These are phyloP conservation scores for Hyperoplus immaculatus DNA, from an alignment of 2,797 vertebrate species.

Conservation along the genomic window DNA sequence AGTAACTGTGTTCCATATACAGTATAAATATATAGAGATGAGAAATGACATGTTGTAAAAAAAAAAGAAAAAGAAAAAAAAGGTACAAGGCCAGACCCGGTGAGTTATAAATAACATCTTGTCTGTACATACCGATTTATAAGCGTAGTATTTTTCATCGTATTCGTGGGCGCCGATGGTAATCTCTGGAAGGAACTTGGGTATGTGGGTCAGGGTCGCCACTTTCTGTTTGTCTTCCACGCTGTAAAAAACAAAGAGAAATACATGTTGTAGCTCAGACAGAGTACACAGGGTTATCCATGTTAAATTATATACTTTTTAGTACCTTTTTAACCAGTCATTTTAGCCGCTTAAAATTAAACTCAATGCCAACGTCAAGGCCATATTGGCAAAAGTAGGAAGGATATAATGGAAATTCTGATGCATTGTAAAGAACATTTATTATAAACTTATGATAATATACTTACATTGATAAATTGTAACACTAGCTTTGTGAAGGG, in stretches of 20 bases:
- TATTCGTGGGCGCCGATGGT: constrained; percentile 89
- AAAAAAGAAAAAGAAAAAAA: too few relatives aligned
- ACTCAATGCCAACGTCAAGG: too few relatives aligned
- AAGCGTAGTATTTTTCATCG: constrained; percentile 82
- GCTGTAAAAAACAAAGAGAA: constrained; percentile 67
- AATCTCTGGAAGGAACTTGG: constrained; percentile 90
- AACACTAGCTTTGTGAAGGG: too few relatives aligned
- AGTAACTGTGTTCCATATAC: neutral
- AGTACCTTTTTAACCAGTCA: too few relatives aligned
- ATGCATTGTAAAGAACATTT: too few relatives aligned
- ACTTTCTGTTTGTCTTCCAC: constrained; percentile 89
- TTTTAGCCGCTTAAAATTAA: too few relatives aligned
- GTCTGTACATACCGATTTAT: constrained; percentile 81
- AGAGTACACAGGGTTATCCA: too few relatives aligned
- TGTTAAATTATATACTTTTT: too few relatives aligned
- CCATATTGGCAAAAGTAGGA: too few relatives aligned
- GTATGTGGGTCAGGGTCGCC: constrained; percentile 76
- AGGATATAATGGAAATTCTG: too few relatives aligned
- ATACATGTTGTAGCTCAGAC: neutral
- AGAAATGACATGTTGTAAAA: neutral
- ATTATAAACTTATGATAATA: too few relatives aligned
- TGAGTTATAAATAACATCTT: neutral
- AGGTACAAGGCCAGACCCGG: neutral
- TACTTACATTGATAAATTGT: too few relatives aligned
- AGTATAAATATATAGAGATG: neutral